Conservation (phyloP, 2,797 vertebrate species). For the Delichon dasypus region DNA sequence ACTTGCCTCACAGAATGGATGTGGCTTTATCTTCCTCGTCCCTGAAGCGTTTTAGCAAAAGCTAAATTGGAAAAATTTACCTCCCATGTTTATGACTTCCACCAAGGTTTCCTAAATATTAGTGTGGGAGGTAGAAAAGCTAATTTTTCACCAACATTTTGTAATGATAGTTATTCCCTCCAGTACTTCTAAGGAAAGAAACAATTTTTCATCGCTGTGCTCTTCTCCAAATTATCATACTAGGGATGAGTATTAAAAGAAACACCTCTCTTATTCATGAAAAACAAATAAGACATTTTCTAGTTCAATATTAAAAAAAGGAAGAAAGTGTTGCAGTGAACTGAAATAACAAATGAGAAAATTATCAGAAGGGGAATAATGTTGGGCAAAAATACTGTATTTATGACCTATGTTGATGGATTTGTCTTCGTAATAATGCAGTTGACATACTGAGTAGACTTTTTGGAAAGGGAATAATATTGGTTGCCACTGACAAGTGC, state of each 20-base stretch:
- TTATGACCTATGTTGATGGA: background rate
- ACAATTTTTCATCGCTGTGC: conserved; percentile 23
- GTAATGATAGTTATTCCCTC: conserved; percentile 45
- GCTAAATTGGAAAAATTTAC: conserved; percentile 40
- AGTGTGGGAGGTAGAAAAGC: conserved; percentile 16
- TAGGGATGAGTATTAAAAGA: background rate
- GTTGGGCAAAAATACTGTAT: background rate
- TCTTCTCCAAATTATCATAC: conserved; percentile 3
- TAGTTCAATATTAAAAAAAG: background rate
- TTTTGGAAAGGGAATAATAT: background rate
- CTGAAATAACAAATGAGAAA: conserved; percentile 12
- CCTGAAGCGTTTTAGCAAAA: conserved; percentile 11
- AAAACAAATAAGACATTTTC: conserved; percentile 36
- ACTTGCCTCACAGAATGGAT: background rate
- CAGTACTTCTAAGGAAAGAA: conserved; percentile 19
- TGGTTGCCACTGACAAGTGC: background rate
- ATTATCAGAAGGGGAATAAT: background rate
- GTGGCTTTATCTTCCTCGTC: background rate
- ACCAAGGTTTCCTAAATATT: conserved; percentile 53
- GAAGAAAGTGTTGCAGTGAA: background rate
- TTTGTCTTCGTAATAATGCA: conserved; percentile 16
- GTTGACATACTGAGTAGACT: background rate
- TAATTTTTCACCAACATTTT: conserved; percentile 49
- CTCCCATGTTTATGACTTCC: background rate
- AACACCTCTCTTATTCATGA: background rate